phyloP scores from a whole-genome alignment of 2,113 vertebrate species.

The Percopsis transmontana region DNA sequence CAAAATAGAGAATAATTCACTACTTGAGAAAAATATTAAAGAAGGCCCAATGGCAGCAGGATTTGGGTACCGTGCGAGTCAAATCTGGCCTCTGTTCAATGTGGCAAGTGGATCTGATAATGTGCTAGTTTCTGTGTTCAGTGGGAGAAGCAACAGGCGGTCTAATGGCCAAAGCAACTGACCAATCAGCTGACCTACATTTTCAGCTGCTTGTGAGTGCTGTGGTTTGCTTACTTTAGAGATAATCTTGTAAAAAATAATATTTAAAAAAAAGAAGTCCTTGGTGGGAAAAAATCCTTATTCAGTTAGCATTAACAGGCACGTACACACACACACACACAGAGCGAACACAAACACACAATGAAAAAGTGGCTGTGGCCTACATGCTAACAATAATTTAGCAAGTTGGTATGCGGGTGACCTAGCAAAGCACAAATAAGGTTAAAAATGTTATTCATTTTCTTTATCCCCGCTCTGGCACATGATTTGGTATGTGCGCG shows the following conservation, averaged over 20 bases:
- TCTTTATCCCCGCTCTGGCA: constrained; percentile 29
- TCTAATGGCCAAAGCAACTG: not conserved
- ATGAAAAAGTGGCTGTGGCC: constrained; percentile 16
- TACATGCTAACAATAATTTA: constrained; percentile 8
- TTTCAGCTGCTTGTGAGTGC: not conserved
- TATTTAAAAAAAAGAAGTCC: not conserved
- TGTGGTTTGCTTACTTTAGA: not conserved
- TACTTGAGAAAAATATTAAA: no score
- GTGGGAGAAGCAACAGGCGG: no score
- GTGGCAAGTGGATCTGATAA: no score
- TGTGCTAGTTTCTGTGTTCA: no score
- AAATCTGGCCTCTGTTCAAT: no score
- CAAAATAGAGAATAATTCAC: no score
- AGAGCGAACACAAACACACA: not conserved
- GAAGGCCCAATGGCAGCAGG: no score
- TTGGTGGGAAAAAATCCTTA: not conserved
- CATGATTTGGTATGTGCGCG: constrained; percentile 58
- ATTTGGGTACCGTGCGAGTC: no score
- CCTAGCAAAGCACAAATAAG: constrained; percentile 39
- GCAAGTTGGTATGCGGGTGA: constrained; percentile 30
- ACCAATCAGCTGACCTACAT: not conserved
- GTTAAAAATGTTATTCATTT: constrained; percentile 55
- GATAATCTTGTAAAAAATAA: not conserved
- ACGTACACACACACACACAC: constrained; percentile 2
- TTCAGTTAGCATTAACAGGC: no score